Evolutionary conservation across 2,888 invertebrate species (phyloP), one percentile per base, ranked within the genome.

Genomic region (Thera obeliscata): DNA sequence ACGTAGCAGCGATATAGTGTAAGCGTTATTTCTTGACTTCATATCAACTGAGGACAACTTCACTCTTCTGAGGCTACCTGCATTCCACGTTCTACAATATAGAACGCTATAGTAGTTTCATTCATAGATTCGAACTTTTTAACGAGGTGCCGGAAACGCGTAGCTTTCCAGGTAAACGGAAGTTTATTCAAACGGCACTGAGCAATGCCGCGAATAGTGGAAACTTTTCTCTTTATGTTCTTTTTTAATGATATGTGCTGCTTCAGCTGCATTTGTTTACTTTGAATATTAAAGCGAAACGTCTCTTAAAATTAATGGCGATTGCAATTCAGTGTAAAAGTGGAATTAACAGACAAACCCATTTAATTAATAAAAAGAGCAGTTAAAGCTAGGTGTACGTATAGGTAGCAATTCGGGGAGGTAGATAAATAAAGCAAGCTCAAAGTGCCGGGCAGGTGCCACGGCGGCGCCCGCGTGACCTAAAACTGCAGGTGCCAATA

Each of bases 401-500:
- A 71, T 58, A 67, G 66, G 61, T 52, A 56, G 49, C 59, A 55
- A 38, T 69, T 68, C 57, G 77, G 72, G 71, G 71, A 73, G 61
- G 68, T 71, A 72, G 75, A 52, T 56, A 38, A n/a, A 77, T 73
- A 73, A 78, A 74, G 75, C 71, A 65, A 75, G 78, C 60, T 59
- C 82, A 82, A 80, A 81, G 82, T 80, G 74, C 73, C 35, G 12
- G 12, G 46, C 56, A 41, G 56, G 56, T 22, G 75, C 69, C 76
- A 80, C 77, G 78, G 81, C 81, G 84, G 81, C 81, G 84, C 81
- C 83, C 86, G 84, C 78, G 85, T 92, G 91, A 92, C 91, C 92
- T 91, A 87, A 86, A 89, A 91, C 80, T 87, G 86, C 85, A 87
- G 87, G 87, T 89, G 89, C 85, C 85, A 84, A 84, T 78, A 78